phyloP scores from a whole-genome alignment of 2,888 invertebrate genomes.

The Epinotia bilunana region DNA sequence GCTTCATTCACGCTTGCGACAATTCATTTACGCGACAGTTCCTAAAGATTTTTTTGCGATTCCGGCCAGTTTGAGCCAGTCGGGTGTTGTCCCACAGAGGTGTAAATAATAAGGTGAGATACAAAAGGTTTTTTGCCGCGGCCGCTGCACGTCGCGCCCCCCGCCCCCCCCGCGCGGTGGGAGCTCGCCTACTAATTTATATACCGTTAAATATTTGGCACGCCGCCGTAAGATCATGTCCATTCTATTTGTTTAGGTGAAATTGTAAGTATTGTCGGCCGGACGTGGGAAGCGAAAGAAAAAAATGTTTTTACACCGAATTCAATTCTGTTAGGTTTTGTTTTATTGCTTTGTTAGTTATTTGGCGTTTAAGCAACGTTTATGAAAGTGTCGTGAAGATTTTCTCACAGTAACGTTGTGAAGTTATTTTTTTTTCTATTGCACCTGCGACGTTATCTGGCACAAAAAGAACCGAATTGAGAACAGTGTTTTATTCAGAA shows the following conservation, averaged over 20 bases:
- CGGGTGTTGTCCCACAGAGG: conserved; percentile 63
- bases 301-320: conserved; percentile 56
- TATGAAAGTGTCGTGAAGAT: conserved; percentile 32
- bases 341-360: conserved; percentile 68
- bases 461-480: conserved; percentile 35
- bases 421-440: conserved; percentile 9
- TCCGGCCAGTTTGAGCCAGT: conserved; percentile 49
- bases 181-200: conserved; percentile 58
- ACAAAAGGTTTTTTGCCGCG: conserved; percentile 62
- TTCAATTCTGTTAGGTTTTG: conserved; percentile 64
- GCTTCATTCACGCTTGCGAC: conserved; percentile 41
- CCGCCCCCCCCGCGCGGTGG: conserved; percentile 61
- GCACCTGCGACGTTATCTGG: conserved; percentile 40
- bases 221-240: conserved; percentile 63
- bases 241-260: conserved; percentile 72
- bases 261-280: conserved; percentile 67
- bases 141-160: conserved; percentile 47
- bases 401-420: conserved; percentile 34
- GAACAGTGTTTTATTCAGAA: conserved; percentile 33
- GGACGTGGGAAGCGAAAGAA: conserved; percentile 69
- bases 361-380: conserved; percentile 51
- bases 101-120: conserved; percentile 70
- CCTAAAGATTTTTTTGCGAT: conserved; percentile 55
- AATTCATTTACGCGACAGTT: conserved; percentile 49
- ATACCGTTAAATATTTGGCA: conserved; percentile 72